Conservation (phyloP, 2,888 invertebrate genomes). For the Epirrhoe alternata region DNA sequence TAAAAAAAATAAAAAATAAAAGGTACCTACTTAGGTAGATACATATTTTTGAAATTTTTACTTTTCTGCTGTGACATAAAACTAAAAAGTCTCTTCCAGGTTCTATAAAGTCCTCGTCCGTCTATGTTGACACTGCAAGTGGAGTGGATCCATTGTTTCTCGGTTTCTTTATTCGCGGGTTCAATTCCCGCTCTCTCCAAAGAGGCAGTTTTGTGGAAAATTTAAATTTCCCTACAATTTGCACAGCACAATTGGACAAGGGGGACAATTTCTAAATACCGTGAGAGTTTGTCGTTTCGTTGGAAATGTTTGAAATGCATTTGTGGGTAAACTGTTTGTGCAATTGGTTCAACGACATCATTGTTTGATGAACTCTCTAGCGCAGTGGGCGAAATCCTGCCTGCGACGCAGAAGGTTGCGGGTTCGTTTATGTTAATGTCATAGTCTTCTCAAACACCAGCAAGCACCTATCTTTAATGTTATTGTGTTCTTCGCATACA, state of each 20-base stretch:
- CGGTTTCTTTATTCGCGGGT: slow-evolving; percentile 22
- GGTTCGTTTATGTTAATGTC: no score
- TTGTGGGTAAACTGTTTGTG: background rate
- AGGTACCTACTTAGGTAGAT: no score
- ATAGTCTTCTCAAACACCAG: no score
- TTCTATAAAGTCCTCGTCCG: background rate
- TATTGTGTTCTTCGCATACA: no score
- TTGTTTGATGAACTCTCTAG: no score
- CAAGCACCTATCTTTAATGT: no score
- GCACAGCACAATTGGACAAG: background rate
- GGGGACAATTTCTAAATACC: background rate
- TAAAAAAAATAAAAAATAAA: no score
- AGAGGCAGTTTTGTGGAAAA: background rate
- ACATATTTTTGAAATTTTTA: no score
- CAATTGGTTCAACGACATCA: no score
- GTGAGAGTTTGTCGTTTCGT: background rate
- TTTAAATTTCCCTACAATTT: background rate
- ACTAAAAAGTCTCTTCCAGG: background rate
- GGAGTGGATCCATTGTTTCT: slow-evolving; percentile 27
- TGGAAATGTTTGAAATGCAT: background rate
- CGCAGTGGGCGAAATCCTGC: no score
- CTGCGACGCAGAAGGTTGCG: no score
- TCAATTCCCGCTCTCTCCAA: slow-evolving; percentile 18
- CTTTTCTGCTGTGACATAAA: no score
- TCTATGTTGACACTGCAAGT: slow-evolving; percentile 23